Evolutionary conservation across 2,113 vertebrate species (phyloP).

Genomic region (Sebastes schlegelii): DNA sequence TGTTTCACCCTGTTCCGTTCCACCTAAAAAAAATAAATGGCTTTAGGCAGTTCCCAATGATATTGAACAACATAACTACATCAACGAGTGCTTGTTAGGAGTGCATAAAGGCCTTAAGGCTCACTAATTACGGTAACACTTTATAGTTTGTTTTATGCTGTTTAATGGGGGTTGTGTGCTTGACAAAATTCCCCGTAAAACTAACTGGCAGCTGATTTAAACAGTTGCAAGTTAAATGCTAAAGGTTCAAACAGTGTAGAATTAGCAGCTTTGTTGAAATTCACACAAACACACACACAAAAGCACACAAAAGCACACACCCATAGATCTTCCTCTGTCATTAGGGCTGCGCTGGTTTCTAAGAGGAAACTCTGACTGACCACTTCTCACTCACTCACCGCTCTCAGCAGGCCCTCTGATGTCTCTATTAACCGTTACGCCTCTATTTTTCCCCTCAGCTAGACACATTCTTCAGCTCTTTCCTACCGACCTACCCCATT

Average conservation of each 20-base stretch:
- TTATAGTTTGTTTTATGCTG: not conserved
- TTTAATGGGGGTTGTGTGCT: not conserved
- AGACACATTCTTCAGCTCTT: conserved; percentile 76
- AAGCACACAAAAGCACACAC: conserved; percentile 3
- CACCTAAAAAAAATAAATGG: no score
- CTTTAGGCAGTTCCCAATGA: no score
- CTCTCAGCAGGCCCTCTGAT: conserved; percentile 58
- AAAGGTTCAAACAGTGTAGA: not conserved
- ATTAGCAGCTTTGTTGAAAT: not conserved
- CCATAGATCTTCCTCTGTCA: conserved; percentile 53
- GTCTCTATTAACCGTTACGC: conserved; percentile 69
- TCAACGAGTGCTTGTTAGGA: no score
- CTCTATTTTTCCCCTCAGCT: conserved; percentile 72
- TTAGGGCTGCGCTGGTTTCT: conserved; percentile 48
- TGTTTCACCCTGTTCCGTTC: no score
- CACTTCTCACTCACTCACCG: conserved; percentile 58
- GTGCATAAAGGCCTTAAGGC: no score
- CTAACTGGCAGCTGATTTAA: not conserved
- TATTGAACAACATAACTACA: no score
- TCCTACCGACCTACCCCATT: conserved; percentile 79
- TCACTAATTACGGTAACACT: not conserved
- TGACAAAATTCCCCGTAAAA: no score
- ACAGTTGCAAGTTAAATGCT: not conserved
- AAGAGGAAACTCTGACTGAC: conserved; percentile 75
- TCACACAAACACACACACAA: not conserved